Percentiles rank a stretch among this genome's conserved stretches.
These are phyloP conservation scores for Podocnemis expansa DNA, from an alignment of 2,113 vertebrate genomes.

Conservation along the genomic window DNA sequence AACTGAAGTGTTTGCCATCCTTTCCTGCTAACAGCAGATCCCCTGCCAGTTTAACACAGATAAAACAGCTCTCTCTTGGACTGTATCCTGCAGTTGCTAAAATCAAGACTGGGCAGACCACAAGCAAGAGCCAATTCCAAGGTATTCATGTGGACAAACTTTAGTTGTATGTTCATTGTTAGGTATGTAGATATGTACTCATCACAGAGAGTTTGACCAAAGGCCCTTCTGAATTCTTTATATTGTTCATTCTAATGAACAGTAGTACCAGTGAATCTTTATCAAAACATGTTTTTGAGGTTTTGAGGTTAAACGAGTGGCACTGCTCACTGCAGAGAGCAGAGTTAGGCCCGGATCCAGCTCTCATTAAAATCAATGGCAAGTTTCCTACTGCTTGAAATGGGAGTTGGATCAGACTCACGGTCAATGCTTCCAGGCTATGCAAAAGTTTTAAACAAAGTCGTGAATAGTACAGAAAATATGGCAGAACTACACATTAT, in stretches of 20 bases:
- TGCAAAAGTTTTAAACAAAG: slow-evolving; percentile 48
- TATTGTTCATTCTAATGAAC: not conserved
- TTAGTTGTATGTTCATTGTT: slow-evolving; percentile 22
- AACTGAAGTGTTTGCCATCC: slow-evolving; percentile 30
- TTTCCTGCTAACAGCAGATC: slow-evolving; percentile 62
- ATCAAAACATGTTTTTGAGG: not conserved
- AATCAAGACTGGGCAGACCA: slow-evolving; percentile 28
- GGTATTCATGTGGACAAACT: slow-evolving; percentile 31
- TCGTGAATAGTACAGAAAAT: slow-evolving; percentile 20
- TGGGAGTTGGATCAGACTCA: slow-evolving; percentile 13
- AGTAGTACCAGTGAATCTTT: not conserved
- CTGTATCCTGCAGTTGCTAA: slow-evolving; percentile 34
- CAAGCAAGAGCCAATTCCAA: not conserved
- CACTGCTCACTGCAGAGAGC: not conserved
- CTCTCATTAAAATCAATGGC: slow-evolving; percentile 62
- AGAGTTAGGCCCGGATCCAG: slow-evolving; percentile 47
- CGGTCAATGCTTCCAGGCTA: not conserved
- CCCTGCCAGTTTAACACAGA: slow-evolving; percentile 50
- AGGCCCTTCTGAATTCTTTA: not conserved
- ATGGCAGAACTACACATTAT: not conserved
- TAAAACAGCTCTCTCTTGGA: slow-evolving; percentile 39
- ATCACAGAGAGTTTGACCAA: not conserved
- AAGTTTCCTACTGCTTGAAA: slow-evolving; percentile 31
- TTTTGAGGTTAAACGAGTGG: slow-evolving; percentile 47
- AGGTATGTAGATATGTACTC: not conserved